Percentiles rank a stretch among this genome's conserved stretches.
phyloP scores from a whole-genome alignment of 2,888 invertebrate genomes.

The Harpalus rubripes region DNA sequence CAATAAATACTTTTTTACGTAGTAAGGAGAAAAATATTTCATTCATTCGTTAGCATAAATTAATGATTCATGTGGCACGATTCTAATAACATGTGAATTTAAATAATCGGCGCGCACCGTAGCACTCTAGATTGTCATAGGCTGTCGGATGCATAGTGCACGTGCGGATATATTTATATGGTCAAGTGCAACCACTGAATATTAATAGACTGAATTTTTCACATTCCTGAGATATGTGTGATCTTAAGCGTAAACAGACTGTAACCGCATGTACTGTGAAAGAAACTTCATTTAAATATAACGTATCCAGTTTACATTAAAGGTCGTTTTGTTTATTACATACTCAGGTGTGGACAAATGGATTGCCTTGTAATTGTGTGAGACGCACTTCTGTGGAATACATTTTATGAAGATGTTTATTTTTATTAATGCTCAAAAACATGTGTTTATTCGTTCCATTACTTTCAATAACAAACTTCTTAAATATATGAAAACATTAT shows the following conservation, averaged over 20 bases:
- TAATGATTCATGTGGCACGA: background rate
- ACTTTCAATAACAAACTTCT: no score
- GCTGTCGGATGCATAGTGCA: constrained; percentile 20
- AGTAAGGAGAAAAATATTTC: background rate
- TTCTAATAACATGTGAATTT: constrained; percentile 13
- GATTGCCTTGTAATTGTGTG: constrained; percentile 1
- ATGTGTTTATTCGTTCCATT: no score
- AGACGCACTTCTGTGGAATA: constrained; percentile 11
- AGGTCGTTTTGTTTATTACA: constrained; percentile 16
- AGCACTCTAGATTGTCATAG: constrained; percentile 1
- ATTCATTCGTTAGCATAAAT: background rate
- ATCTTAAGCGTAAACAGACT: constrained; percentile 20
- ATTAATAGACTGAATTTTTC: constrained; percentile 43
- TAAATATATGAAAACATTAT: no score
- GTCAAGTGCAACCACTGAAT: constrained; percentile 36
- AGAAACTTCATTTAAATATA: constrained; percentile 18
- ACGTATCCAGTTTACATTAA: constrained; percentile 3
- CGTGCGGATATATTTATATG: constrained; percentile 46
- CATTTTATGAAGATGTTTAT: constrained; percentile 24
- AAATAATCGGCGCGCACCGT: constrained; percentile 1
- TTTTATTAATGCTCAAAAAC: constrained; percentile 2
- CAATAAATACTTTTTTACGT: background rate
- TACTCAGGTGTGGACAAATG: background rate
- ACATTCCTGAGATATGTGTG: constrained; percentile 35
- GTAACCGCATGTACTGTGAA: constrained; percentile 19